phyloP scores from a whole-genome alignment of 2,888 invertebrate genomes.

The Spatulosminthurus flaviceps region DNA sequence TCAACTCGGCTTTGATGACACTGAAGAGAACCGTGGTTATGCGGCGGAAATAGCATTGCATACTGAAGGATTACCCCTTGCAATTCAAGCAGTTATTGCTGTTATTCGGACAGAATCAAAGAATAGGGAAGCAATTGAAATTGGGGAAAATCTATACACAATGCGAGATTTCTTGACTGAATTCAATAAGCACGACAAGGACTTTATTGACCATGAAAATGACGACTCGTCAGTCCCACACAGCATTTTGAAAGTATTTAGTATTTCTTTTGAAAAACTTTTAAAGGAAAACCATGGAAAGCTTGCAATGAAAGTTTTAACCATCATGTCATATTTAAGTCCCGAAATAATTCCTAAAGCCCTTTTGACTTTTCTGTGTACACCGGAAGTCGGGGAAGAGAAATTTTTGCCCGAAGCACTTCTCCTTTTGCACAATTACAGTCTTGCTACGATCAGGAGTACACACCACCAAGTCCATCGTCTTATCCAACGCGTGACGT shows the following conservation, averaged over 20 bases:
- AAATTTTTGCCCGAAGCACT: not conserved
- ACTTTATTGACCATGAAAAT: not conserved
- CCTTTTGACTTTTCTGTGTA: not conserved
- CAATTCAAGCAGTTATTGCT: not conserved
- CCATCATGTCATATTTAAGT: not conserved
- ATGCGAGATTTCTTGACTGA: not conserved
- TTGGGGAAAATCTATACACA: not conserved
- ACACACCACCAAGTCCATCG: not conserved
- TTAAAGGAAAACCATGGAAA: not conserved
- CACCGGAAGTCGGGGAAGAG: not conserved
- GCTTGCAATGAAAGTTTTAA: not conserved
- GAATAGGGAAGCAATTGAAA: not conserved
- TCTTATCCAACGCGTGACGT: not conserved
- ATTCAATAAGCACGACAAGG: too few relatives aligned
- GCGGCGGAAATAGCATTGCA: not conserved
- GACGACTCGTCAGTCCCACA: not conserved
- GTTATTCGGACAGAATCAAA: not conserved
- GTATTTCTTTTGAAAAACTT: not conserved
- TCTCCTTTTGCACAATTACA: not conserved
- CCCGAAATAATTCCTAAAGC: not conserved
- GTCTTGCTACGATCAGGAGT: not conserved
- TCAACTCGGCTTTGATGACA: not conserved
- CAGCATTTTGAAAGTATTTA: not conserved
- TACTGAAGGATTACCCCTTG: not conserved
- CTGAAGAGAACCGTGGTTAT: not conserved